Evolutionary conservation across 2,113 vertebrate genomes (phyloP), one percentile per base, ranked within the genome.

Genomic region (Erpornis zantholeuca): DNA sequence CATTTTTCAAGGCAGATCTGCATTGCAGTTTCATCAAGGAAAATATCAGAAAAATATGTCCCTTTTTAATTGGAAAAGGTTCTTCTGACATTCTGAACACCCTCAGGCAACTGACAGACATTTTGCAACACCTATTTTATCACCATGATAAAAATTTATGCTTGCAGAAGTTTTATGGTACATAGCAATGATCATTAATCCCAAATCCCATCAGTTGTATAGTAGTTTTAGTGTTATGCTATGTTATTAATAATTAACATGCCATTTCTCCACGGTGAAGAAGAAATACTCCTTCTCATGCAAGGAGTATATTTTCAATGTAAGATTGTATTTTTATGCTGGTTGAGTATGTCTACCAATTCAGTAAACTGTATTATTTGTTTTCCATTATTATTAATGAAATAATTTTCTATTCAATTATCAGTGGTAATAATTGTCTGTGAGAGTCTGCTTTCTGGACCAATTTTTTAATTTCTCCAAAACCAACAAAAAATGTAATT

Each of bases 1-100:
- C 56, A 88, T 94, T 91, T 96, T 92, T 94, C 61, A 76, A 90
- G 63, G 31, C 14, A 93, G 61, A 91, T 88, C 92, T 94, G 88
- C 92, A 92, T 59, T 97, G 96, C 86, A 63, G 79, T 92, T 90
- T 82, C 59, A 73, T 31, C 31, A 33, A 12, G 38, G 44, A 78
- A 95, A 90, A 88, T 35, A 82, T 71, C 35, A 86, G 66, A 78
- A 94, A 91, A 91, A 86, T 33, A 10, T 57, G 15, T 75, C 49
- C 20, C 68, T 90, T 82, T 87, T 65, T 44, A 42, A 78, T 45
- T 65, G 35, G 68, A 79, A 81, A 61, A 72, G 28, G 20, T 83
- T 90, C 38, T 86, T 65, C 75, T 76, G 66, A 35, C 49, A 96
- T 27, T 38, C 25, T 76, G 44, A 91, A 73, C 38, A 38, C 10